Conservation (phyloP, 2,113 vertebrate species). For the Microcebus lehilahytsara region DNA sequence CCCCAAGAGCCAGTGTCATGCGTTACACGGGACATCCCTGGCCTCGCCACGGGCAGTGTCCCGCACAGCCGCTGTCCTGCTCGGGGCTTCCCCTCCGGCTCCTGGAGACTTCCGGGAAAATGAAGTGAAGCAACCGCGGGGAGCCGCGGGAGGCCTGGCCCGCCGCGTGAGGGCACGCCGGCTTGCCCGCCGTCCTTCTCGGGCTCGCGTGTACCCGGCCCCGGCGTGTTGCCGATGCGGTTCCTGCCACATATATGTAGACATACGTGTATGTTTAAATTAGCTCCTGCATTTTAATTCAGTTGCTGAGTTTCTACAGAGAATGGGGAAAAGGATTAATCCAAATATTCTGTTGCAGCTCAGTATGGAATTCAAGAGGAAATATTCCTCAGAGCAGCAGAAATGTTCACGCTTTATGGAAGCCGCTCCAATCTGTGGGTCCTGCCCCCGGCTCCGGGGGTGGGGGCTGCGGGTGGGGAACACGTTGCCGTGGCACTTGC, state of each 20-base stretch:
- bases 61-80: background rate
- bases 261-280: background rate
- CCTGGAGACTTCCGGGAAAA: background rate
- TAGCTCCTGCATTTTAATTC: background rate
- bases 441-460: background rate
- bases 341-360: background rate
- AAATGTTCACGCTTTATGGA: background rate
- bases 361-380: background rate
- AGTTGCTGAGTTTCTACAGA: background rate
- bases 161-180: fast-evolving
- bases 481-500: background rate
- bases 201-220: fast-evolving
- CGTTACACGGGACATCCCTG: fast-evolving
- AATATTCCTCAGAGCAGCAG: background rate
- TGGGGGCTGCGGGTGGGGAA: background rate
- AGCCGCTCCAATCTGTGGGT: background rate
- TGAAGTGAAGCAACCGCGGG: fast-evolving
- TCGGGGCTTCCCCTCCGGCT: fast-evolving
- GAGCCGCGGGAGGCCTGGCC: background rate
- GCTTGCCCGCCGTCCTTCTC: fast-evolving
- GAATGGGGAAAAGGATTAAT: background rate
- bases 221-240: fast-evolving
- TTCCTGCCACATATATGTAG: background rate
- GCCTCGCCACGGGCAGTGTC: background rate
- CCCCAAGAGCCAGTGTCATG: fast-evolving